Evolutionary conservation across 2,888 invertebrate genomes (phyloP).

Genomic region (Cordilura impudica): DNA sequence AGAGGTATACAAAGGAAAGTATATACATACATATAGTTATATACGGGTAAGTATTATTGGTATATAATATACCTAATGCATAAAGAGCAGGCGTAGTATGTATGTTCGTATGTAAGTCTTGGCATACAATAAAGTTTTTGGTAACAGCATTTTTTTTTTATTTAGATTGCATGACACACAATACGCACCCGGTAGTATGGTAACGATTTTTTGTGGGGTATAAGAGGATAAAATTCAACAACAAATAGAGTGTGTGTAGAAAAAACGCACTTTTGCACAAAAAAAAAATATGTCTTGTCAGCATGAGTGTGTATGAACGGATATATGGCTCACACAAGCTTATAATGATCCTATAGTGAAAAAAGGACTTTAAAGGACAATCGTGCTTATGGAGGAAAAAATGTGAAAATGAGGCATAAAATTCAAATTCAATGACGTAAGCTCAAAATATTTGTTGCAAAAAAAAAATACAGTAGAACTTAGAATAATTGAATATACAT

Average conservation of each 20-base stretch:
- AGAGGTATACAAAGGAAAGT: background rate
- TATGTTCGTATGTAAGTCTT: background rate
- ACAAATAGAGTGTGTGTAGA: background rate
- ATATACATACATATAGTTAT: too few relatives aligned
- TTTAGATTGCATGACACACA: constrained; percentile 2
- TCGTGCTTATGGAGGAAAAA: background rate
- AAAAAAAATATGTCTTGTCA: background rate
- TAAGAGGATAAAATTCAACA: background rate
- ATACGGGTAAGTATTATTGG: too few relatives aligned
- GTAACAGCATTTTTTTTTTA: background rate
- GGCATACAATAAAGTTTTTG: background rate
- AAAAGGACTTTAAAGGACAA: background rate
- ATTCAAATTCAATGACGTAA: constrained; percentile 9
- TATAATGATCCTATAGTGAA: background rate
- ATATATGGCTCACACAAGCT: background rate
- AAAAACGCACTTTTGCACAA: constrained; percentile 16
- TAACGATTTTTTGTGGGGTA: background rate
- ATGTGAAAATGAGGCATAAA: constrained; percentile 6
- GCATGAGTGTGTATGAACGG: background rate
- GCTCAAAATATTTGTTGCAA: background rate
- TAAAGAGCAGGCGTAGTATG: constrained; percentile 3
- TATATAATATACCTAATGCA: background rate
- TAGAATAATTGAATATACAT: background rate
- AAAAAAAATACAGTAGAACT: background rate
- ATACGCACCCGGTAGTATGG: background rate